These are phyloP conservation scores for Anthopleura xanthogrammica DNA, from an alignment of 92 coral and sea anemone genomes.

Conservation along the genomic window DNA sequence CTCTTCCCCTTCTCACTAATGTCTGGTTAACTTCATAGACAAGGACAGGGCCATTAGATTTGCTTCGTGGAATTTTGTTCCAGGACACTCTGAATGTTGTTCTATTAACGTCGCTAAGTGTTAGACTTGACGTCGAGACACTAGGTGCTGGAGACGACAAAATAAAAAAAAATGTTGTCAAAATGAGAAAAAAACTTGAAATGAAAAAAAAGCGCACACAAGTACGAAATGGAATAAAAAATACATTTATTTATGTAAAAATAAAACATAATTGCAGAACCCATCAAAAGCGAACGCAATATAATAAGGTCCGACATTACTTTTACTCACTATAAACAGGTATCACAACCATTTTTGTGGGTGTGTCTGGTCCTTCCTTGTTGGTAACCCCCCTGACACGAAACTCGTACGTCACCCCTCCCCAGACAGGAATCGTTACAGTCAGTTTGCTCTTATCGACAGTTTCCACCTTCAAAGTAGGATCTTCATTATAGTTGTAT, in stretches of 20 bases:
- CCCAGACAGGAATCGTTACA: background rate
- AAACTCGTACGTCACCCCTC: background rate
- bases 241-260: background rate
- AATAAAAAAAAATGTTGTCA: too few relatives aligned
- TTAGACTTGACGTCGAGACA: background rate
- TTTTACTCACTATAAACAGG: background rate
- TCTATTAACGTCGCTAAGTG: background rate
- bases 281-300: background rate
- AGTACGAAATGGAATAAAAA: background rate
- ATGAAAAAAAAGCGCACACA: too few relatives aligned
- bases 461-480: background rate
- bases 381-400: background rate
- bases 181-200: too few relatives aligned
- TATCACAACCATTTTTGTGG: background rate
- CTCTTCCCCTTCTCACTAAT: background rate
- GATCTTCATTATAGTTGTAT: constrained; percentile 7
- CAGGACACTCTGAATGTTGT: constrained; percentile 8
- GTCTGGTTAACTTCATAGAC: background rate
- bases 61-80: background rate
- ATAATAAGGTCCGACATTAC: too few relatives aligned
- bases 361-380: background rate
- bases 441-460: background rate
- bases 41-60: background rate
- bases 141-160: background rate
- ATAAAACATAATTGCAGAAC: background rate